Evolutionary conservation across 1,140 invertebrate species (phyloP), one percentile per base, ranked within the genome.

Genomic region (Microplitis mediator): DNA sequence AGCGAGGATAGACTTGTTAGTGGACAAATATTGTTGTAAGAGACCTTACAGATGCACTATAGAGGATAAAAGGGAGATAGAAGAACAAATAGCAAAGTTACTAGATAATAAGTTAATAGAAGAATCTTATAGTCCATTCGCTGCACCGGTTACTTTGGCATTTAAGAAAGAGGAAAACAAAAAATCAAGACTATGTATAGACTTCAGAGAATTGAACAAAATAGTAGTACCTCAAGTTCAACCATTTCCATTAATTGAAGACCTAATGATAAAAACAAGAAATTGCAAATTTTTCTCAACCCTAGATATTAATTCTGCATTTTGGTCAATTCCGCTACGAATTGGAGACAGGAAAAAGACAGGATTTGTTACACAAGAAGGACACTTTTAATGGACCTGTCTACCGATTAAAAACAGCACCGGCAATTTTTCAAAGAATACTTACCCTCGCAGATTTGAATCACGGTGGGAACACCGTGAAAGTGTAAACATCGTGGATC

Each of bases 231-330:
- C 79, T 35, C 72, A 76, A 77, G 64, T 31, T 61, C 80, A 79
- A 74, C 79, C 77, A 32, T 79, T 81, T 63, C 79, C 77, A 14
- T 13, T 54, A 39, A 78, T 80, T 45, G 80, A 82, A 16, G 78
- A 82, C 54, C 62, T 82, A 39, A 63, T 80, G 52, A 51, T 72
- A 54, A 80, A 78, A 67, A 77, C 80, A 45, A 74, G 74, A 62
- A 74, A 81, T 39, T 81, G 72, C 16, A 72, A 65, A 61, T 80
- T 31, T 16, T 80, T 77, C 52, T 64, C 78, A 3, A 78, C 64
- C n/a, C 70, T 82, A 11, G 80, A 83, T 63, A 77, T 84, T 52
- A 81, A 80, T 76, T 80, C 77, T 23, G 82, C 81, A 32, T 81
- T 81, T 75, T 82, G 78, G 79, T 78, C 78, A 31, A 79, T 81